phyloP scores from a whole-genome alignment of 1,140 invertebrate genomes.

The Agrypnia vestita region DNA sequence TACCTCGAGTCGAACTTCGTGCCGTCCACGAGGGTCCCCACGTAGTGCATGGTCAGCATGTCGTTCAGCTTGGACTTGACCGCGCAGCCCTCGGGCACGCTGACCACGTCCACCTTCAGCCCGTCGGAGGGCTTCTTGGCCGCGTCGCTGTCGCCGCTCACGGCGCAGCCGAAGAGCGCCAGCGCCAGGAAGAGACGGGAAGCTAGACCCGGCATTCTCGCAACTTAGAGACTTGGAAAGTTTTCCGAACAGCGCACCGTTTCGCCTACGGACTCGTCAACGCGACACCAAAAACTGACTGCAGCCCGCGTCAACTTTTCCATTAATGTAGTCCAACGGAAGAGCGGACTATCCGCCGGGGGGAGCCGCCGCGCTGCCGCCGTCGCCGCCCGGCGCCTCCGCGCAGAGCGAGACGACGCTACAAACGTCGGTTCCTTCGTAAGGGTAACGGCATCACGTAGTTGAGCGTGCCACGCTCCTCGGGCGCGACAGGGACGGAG shows the following conservation, averaged over 20 bases:
- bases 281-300: slow-evolving; percentile 56
- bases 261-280: slow-evolving; percentile 26
- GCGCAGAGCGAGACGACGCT: slow-evolving; percentile 36
- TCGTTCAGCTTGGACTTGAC: slow-evolving; percentile 89
- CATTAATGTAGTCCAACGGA: slow-evolving; percentile 50
- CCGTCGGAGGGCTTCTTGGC: slow-evolving; percentile 69
- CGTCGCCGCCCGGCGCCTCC: neutral
- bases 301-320: slow-evolving; percentile 54
- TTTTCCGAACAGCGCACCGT: slow-evolving; percentile 13
- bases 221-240: neutral
- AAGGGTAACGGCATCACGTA: slow-evolving; percentile 39
- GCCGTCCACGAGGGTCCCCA: slow-evolving; percentile 88
- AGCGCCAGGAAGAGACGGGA: slow-evolving; percentile 67
- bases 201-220: slow-evolving; percentile 56
- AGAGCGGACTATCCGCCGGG: slow-evolving; percentile 2
- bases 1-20: slow-evolving; percentile 96
- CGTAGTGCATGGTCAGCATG: slow-evolving; percentile 95
- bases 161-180: slow-evolving; percentile 69
- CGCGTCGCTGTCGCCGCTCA: slow-evolving; percentile 62
- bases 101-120: slow-evolving; percentile 87
- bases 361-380: neutral
- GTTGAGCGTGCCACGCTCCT: slow-evolving; percentile 39
- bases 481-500: slow-evolving; percentile 27
- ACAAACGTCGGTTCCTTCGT: neutral
- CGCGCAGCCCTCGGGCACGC: slow-evolving; percentile 86